A percentile compares a stretch with the other conserved stretches of the same genome.
These are phyloP conservation scores for Calameuta filiformis DNA, from an alignment of 2,888 invertebrate species.

Conservation along the genomic window DNA sequence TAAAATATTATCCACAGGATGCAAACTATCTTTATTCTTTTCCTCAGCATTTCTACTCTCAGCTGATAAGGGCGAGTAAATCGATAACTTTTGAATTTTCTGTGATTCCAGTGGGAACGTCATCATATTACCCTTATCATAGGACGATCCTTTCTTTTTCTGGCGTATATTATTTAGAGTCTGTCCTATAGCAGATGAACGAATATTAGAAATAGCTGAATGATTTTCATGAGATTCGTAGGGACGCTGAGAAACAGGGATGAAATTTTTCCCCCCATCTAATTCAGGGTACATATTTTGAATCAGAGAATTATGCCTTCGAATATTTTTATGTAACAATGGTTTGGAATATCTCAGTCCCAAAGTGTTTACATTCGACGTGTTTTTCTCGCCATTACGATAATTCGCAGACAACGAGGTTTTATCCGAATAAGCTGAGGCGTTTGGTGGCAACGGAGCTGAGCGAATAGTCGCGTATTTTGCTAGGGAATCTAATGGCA, in stretches of 20 bases:
- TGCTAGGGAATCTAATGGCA: not conserved
- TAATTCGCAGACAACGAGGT: not conserved
- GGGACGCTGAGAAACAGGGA: not conserved
- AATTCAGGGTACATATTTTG: not conserved
- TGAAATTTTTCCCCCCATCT: not conserved
- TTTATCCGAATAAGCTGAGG: not conserved
- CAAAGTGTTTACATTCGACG: not conserved
- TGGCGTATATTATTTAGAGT: not conserved
- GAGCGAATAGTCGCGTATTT: not conserved
- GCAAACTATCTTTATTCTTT: not conserved
- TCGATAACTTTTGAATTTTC: not conserved
- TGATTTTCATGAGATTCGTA: not conserved
- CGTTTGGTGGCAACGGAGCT: not conserved
- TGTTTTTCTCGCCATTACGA: not conserved
- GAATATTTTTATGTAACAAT: not conserved
- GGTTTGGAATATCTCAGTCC: not conserved
- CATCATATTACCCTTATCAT: not conserved
- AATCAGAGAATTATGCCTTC: not conserved
- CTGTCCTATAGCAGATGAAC: not conserved
- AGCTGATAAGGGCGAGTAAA: not conserved
- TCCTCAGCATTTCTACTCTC: not conserved
- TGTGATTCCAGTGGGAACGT: not conserved
- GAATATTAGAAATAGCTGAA: not conserved
- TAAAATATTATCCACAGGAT: not conserved
- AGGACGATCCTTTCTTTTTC: not conserved